phyloP scores from a whole-genome alignment of 2,797 vertebrate species.

The Gouania willdenowi region DNA sequence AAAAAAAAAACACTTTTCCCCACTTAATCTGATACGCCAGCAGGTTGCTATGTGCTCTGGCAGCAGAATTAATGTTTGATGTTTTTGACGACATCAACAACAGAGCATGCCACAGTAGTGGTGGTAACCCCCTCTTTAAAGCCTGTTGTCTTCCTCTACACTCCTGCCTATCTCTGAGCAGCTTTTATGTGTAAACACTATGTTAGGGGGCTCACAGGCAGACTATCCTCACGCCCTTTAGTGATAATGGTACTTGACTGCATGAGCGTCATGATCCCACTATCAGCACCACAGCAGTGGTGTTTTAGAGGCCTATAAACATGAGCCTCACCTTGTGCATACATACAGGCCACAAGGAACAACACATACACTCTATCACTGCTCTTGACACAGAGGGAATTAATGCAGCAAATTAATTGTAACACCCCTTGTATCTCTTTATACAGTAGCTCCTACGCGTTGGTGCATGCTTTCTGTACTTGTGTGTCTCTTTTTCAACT shows the following conservation, averaged over 20 bases:
- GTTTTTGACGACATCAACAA: conserved; percentile 22
- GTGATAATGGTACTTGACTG: conserved; percentile 58
- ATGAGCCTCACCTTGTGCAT: not conserved
- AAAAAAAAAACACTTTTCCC: no score
- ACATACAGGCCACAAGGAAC: conserved; percentile 11
- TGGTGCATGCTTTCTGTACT: conserved; percentile 11
- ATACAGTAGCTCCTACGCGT: conserved; percentile 30
- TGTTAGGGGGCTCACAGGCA: conserved; percentile 52
- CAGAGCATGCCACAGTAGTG: not conserved
- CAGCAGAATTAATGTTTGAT: conserved; percentile 5
- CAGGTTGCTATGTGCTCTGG: conserved; percentile 6
- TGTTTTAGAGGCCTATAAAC: conserved; percentile 33
- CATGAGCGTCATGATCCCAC: conserved; percentile 36
- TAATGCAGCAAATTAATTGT: conserved; percentile 47
- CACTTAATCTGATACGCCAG: conserved; percentile 22
- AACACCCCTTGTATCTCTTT: conserved; percentile 38
- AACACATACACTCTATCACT: conserved; percentile 42
- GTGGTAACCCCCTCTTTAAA: conserved; percentile 20
- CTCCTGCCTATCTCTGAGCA: conserved; percentile 43
- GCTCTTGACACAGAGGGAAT: conserved; percentile 31
- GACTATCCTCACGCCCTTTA: conserved; percentile 49
- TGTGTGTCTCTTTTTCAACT: conserved; percentile 1
- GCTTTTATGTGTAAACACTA: conserved; percentile 60
- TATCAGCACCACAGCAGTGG: conserved; percentile 51
- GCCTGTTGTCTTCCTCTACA: not conserved